These are phyloP conservation scores for Myxocyprinus asiaticus DNA, from an alignment of 2,113 vertebrate genomes.

Conservation along the genomic window DNA sequence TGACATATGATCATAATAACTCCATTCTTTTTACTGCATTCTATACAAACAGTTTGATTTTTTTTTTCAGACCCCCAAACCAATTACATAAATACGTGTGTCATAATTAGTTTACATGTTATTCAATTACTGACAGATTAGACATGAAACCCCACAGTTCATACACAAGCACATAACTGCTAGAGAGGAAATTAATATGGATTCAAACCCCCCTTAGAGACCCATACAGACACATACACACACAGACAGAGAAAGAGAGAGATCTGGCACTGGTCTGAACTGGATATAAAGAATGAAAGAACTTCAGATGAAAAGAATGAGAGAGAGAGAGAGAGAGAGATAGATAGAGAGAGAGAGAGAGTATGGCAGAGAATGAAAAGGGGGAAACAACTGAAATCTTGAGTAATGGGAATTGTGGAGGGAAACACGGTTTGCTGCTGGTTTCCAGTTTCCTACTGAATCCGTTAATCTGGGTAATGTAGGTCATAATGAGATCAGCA, in stretches of 20 bases:
- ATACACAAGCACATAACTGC: conserved; percentile 95
- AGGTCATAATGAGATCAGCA: conserved; percentile 73
- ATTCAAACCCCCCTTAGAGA: conserved; percentile 98
- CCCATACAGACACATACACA: conserved; percentile 49
- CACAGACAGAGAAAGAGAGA: not conserved
- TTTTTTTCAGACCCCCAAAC: conserved; percentile 88
- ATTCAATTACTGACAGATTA: conserved; percentile 99
- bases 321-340: too few relatives aligned
- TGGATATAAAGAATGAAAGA: conserved; percentile 17
- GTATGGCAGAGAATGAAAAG: not conserved
- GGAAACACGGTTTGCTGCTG: not conserved
- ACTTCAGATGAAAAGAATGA: not conserved
- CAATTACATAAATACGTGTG: conserved; percentile 98
- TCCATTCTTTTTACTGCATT: conserved; percentile 84
- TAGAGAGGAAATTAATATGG: conserved; percentile 99
- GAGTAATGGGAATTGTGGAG: conserved; percentile 21
- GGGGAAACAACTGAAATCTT: not conserved
- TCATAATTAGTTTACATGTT: conserved; percentile 99
- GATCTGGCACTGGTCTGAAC: conserved; percentile 19
- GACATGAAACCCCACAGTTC: conserved; percentile 98
- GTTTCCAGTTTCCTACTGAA: conserved; percentile 77
- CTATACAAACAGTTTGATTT: conserved; percentile 96
- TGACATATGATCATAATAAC: conserved; percentile 87
- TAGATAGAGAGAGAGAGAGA: too few relatives aligned
- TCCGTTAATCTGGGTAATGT: conserved; percentile 68